A percentile compares a stretch with the other conserved stretches of the same genome.
Evolutionary conservation across 2,113 vertebrate species (phyloP).

Genomic region (Trichechus manatus): DNA sequence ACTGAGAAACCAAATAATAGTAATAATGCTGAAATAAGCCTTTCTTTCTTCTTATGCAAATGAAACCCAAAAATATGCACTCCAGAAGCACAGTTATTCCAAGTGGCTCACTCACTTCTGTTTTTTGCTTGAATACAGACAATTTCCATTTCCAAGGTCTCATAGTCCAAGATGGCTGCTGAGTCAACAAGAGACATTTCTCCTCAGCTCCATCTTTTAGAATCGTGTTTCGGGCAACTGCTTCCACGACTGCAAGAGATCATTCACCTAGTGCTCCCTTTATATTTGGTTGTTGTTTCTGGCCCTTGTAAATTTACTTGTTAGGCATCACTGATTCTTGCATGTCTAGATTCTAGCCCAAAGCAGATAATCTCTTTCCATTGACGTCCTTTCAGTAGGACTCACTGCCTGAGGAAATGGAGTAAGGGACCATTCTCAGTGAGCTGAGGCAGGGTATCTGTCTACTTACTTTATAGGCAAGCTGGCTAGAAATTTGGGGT

Average conservation of each 20-base stretch:
- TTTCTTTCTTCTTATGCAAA: background rate
- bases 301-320: background rate
- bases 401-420: background rate
- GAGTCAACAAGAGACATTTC: background rate
- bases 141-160: background rate
- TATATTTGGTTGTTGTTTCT: background rate
- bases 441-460: background rate
- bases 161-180: background rate
- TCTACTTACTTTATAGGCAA: background rate
- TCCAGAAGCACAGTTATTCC: background rate
- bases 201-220: background rate
- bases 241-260: background rate
- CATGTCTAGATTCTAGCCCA: background rate
- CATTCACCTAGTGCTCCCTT: background rate
- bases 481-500: background rate
- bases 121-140: background rate
- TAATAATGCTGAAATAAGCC: background rate
- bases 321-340: background rate
- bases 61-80: background rate
- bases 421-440: fast-evolving
- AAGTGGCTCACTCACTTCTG: background rate
- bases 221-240: background rate
- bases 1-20: background rate
- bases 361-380: background rate
- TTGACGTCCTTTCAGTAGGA: fast-evolving